These are phyloP conservation scores for Cheilosia impressa DNA, from an alignment of 2,888 invertebrate species.

Conservation along the genomic window DNA sequence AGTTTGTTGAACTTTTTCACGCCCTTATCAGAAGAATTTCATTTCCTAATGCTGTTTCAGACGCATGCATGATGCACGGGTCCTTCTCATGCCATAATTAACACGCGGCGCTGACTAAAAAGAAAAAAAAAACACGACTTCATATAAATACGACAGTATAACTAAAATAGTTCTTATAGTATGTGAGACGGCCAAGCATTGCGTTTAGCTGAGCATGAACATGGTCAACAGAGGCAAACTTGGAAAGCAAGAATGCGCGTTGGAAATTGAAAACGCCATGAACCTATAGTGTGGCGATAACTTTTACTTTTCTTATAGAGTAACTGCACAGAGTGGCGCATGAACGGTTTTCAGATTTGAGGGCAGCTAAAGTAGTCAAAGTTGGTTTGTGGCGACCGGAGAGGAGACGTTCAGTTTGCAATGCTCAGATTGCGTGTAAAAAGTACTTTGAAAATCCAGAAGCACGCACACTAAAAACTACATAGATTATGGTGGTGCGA, in stretches of 20 bases:
- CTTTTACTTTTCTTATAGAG: constrained; percentile 36
- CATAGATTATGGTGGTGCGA: constrained; percentile 13
- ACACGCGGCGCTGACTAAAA: constrained; percentile 33
- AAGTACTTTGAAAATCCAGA: constrained; percentile 24
- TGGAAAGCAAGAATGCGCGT: constrained; percentile 20
- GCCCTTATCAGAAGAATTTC: constrained; percentile 44
- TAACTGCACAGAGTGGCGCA: constrained; percentile 38
- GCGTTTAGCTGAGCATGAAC: constrained; percentile 2
- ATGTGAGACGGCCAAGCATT: constrained; percentile 2
- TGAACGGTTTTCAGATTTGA: constrained; percentile 16
- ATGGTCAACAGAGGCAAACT: constrained; percentile 16
- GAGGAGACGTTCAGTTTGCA: neutral
- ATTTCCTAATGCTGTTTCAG: constrained; percentile 37
- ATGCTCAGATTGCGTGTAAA: constrained; percentile 35
- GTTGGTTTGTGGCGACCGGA: neutral
- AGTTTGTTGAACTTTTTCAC: constrained; percentile 9
- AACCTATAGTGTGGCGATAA: neutral
- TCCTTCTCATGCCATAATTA: constrained; percentile 66
- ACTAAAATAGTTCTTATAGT: neutral
- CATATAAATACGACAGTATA: constrained; percentile 4
- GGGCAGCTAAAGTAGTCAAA: constrained; percentile 15
- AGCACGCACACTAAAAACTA: constrained; percentile 30
- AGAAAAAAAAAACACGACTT: constrained; percentile 10
- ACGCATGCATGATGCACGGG: constrained; percentile 64
- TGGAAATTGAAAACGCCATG: neutral